Conservation (phyloP, 2,797 vertebrate genomes). For the Hippocampus kuda region DNA sequence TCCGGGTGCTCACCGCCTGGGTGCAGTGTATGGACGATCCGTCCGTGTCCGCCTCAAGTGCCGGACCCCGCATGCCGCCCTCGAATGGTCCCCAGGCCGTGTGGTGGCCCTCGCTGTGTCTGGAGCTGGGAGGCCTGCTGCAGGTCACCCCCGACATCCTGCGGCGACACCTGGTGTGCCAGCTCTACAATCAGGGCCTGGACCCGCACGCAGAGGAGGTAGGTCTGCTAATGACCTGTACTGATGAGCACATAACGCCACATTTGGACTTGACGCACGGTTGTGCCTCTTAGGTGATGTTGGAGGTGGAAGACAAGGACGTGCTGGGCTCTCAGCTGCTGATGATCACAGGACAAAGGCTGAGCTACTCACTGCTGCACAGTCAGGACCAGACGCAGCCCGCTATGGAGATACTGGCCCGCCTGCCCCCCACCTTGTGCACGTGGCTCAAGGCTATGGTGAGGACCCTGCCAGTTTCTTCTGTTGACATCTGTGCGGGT, state of each 20-base stretch:
- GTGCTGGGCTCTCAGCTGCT: slow-evolving; percentile 92
- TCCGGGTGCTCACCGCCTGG: slow-evolving; percentile 75
- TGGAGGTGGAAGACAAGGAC: slow-evolving; percentile 88
- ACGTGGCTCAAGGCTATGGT: slow-evolving; percentile 99
- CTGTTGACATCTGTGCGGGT: background rate
- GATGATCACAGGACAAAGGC: slow-evolving; percentile 83
- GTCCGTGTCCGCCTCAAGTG: slow-evolving; percentile 8
- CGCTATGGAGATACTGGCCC: slow-evolving; percentile 85
- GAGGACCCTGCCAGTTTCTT: slow-evolving; percentile 27
- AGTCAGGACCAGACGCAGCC: slow-evolving; percentile 73
- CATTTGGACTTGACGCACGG: background rate
- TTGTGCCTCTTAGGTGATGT: slow-evolving; percentile 68
- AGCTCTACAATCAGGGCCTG: slow-evolving; percentile 86
- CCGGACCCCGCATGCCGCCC: slow-evolving; percentile 13
- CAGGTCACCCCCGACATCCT: slow-evolving; percentile 83
- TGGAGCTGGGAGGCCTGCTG: slow-evolving; percentile 78
- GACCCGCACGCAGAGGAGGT: slow-evolving; percentile 89
- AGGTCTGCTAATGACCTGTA: too few relatives aligned
- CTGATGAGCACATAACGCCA: background rate
- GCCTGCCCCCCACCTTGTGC: slow-evolving; percentile 87
- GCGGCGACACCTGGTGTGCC: slow-evolving; percentile 81
- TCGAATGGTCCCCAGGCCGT: slow-evolving; percentile 46
- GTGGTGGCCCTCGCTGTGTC: slow-evolving; percentile 79
- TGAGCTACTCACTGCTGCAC: slow-evolving; percentile 80
- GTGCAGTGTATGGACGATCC: slow-evolving; percentile 72